Evolutionary conservation across 2,888 invertebrate genomes (phyloP).

Genomic region (Microplitis deprimator): DNA sequence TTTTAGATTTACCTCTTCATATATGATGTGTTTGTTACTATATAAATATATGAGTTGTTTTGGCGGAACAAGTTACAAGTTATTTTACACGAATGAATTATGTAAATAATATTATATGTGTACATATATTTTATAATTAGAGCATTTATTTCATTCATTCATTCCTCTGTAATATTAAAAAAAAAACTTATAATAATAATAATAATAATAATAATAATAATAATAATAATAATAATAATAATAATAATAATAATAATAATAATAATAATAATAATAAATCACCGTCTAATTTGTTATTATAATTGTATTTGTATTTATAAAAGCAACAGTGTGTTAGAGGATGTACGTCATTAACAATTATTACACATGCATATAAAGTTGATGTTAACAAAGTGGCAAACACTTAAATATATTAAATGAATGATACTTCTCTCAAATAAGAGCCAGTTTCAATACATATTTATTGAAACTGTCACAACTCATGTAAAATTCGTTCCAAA

Average conservation of each 20-base stretch:
- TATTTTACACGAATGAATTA: conserved; percentile 32
- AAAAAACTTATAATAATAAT: not conserved
- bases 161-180: not conserved
- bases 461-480: too few species aligned
- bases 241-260: not conserved
- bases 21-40: conserved; percentile 25
- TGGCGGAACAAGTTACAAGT: conserved; percentile 34
- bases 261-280: not conserved
- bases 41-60: not conserved
- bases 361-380: not conserved
- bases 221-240: not conserved
- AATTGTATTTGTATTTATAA: not conserved
- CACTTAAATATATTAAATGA: not conserved
- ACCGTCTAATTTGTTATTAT: not conserved
- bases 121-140: not conserved
- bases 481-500: too few species aligned
- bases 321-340: not conserved
- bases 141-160: not conserved
- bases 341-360: conserved; percentile 10
- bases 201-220: not conserved
- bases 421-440: too few species aligned
- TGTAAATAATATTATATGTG: conserved; percentile 25
- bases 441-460: too few species aligned
- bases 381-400: conserved; percentile 11
- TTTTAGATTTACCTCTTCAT: not conserved